Base-by-base conservation (phyloP, 2,888 invertebrate species). In the Linnaemya tessellans region DNA sequence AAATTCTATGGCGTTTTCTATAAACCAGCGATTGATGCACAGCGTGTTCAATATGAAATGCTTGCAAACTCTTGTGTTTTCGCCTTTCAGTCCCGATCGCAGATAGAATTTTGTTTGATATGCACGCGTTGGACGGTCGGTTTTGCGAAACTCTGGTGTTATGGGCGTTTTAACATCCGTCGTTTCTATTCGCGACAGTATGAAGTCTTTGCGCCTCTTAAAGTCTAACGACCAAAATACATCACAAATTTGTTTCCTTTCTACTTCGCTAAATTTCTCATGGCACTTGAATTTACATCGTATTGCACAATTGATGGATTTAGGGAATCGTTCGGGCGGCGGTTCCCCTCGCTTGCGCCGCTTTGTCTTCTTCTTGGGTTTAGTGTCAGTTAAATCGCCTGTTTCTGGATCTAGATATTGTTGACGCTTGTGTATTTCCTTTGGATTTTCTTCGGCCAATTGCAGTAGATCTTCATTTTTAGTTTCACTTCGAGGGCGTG, bases 131-230 rank as follows among this genome's bases (percentile, higher is more conserved):
- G 86, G 84, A 25, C 87, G 84, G 54, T 84, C 74, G 1, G 87
- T 84, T 68, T 84, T 87, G 15, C 87, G 86, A 65, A 80, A 87
- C 73, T 74, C 81, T 3, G 78, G 70, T 20, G 87, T 84, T 15
- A 74, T 87, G 1, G 81, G 74, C 3, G 84, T 86, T 25, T 83
- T 82, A 0, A 87, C 87, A 15, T 87, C 87, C 18, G 81, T 86
- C 0, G 87, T 80, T 75, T 88, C 88, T 25, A 88, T 87, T 20
- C 86, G 87, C 2, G 88, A 86, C 25, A 88, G 43, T 25, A 88
- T 84, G 20, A 87, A 88, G 65, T 88, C 88, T 49, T 88, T 88
- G 15, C 87, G 88, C 9, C 88, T 82, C 18, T 88, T 88, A 38
- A 83, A 88, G 64, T 88, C 87, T 77, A 88, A 83, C 7, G 85